A percentile compares a stretch with the other conserved stretches of the same genome.
Evolutionary conservation across 2,797 vertebrate species (phyloP).

Genomic region (Manis javanica): DNA sequence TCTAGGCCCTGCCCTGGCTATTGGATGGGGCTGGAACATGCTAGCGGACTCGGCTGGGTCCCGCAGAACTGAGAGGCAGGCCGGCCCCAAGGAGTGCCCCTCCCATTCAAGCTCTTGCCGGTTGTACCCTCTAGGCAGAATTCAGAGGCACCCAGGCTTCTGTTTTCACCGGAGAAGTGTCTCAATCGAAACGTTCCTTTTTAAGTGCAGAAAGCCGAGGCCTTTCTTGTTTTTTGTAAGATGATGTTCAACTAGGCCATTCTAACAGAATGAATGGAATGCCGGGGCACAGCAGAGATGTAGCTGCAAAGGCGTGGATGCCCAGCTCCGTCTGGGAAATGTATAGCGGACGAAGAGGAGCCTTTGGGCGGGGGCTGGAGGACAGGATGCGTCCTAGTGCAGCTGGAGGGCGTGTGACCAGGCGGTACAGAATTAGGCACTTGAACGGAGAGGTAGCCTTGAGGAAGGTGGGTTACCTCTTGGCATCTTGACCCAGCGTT

Average conservation of each 20-base stretch:
- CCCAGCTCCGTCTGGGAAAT: fast-evolving
- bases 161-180: neutral
- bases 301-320: neutral
- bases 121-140: neutral
- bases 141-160: no score
- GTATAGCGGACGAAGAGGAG: no score
- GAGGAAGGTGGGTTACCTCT: neutral
- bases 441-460: no score
- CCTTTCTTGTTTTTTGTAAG: neutral
- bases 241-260: fast-evolving
- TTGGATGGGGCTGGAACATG: constrained; percentile 84
- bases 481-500: fast-evolving
- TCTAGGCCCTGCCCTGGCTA: no score
- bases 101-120: no score
- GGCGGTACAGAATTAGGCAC: neutral
- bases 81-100: no score
- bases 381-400: neutral
- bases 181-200: no score
- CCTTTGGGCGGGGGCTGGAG: neutral
- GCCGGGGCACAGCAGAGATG: fast-evolving
- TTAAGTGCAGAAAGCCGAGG: fast-evolving
- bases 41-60: constrained; percentile 89
- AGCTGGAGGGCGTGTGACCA: neutral
- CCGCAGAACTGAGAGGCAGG: constrained; percentile 86
- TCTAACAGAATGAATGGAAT: neutral